Percentiles rank a stretch among this genome's conserved stretches.
Conservation (phyloP, 92 coral and sea anemone genomes). For the Nematostella vectensis region DNA sequence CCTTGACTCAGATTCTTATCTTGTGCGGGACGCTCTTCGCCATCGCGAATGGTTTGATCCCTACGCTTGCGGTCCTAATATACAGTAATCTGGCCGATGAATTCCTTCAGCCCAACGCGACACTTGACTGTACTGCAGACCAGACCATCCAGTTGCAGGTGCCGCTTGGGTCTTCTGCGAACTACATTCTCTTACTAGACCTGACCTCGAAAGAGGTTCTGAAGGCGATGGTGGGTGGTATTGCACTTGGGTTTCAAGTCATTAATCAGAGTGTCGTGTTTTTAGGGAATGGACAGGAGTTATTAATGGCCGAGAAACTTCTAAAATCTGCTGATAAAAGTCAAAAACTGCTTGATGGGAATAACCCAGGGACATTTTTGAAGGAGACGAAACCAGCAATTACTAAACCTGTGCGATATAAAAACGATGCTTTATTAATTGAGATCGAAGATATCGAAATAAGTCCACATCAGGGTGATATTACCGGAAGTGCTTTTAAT, state of each 20-base stretch:
- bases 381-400: too few species aligned
- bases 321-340: too few species aligned
- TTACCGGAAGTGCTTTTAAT: too few species aligned
- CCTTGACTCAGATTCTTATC: conserved; percentile 58
- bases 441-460: too few species aligned
- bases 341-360: too few species aligned
- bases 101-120: too few species aligned
- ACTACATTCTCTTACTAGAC: too few species aligned
- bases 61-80: conserved; percentile 74
- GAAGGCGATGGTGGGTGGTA: conserved; percentile 17
- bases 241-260: conserved; percentile 8
- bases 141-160: conserved; percentile 8
- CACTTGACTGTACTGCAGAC: conserved; percentile 12
- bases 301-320: conserved; percentile 6
- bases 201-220: too few species aligned
- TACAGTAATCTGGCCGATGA: conserved; percentile 84
- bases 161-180: not conserved
- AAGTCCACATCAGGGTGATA: too few species aligned
- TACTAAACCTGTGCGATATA: too few species aligned
- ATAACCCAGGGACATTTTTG: too few species aligned
- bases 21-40: conserved; percentile 86
- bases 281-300: conserved; percentile 11
- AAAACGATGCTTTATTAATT: too few species aligned
- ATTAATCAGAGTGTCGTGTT: not conserved
- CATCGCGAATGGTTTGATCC: conserved; percentile 82